These are phyloP conservation scores for Zaprionus vittiger DNA, from an alignment of 1,140 invertebrate species.

Conservation along the genomic window DNA sequence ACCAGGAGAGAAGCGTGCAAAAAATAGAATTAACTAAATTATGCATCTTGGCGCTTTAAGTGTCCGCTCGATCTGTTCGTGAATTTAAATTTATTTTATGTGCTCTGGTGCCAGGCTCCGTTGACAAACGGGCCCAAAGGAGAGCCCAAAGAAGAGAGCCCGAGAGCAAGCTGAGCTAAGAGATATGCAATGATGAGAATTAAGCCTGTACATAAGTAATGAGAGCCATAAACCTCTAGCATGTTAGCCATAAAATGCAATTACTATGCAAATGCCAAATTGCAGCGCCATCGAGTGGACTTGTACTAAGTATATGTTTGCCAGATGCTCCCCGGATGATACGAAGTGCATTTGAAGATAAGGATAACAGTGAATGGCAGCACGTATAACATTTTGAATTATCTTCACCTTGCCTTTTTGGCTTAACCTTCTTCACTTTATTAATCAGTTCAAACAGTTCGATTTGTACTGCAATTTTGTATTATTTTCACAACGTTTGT, in stretches of 20 bases:
- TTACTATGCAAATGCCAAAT: constrained; percentile 43
- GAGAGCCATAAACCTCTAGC: constrained; percentile 21
- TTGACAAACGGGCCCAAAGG: constrained; percentile 37
- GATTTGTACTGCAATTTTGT: not conserved
- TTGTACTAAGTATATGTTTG: not conserved
- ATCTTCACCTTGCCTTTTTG: too few species aligned
- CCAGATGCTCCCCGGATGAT: not conserved
- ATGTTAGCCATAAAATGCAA: constrained; percentile 37
- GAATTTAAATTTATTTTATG: constrained; percentile 59
- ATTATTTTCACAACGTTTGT: not conserved
- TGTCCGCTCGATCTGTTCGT: constrained; percentile 31
- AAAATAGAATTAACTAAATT: constrained; percentile 60
- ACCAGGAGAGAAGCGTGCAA: not conserved
- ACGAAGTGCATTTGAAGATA: not conserved
- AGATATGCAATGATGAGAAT: not conserved
- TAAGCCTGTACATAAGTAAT: constrained; percentile 22
- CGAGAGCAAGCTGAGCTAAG: not conserved
- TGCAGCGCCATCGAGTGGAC: not conserved
- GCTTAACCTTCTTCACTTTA: too few species aligned
- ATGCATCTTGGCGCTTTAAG: constrained; percentile 58
- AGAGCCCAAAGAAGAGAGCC: not conserved
- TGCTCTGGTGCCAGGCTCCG: constrained; percentile 11
- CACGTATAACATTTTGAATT: too few species aligned
- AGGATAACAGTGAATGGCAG: not conserved
- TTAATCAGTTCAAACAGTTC: too few species aligned